Percentiles rank a stretch among this genome's conserved stretches.
phyloP scores from a whole-genome alignment of 2,113 vertebrate species.

The Corythornis cristatus region DNA sequence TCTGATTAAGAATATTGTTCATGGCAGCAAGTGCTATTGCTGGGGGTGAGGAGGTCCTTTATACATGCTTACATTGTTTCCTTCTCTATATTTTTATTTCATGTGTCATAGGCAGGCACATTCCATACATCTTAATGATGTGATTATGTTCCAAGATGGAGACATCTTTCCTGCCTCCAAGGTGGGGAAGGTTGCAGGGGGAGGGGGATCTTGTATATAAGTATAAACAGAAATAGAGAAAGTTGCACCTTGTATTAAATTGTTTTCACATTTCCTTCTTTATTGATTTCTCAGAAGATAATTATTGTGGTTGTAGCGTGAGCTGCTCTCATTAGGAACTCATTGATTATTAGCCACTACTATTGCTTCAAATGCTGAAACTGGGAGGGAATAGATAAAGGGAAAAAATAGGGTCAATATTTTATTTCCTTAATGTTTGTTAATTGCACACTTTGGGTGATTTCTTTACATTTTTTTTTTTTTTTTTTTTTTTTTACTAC shows the following conservation, averaged over 20 bases:
- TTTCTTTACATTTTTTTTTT: background rate
- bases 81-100: slow-evolving; percentile 47
- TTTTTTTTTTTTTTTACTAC: background rate
- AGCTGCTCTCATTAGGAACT: slow-evolving; percentile 68
- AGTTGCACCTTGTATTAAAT: slow-evolving; percentile 35
- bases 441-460: background rate
- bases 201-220: background rate
- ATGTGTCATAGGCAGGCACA: background rate
- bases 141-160: slow-evolving; percentile 54
- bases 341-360: slow-evolving; percentile 64
- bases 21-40: slow-evolving; percentile 15
- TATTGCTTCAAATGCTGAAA: slow-evolving; percentile 50
- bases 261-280: slow-evolving; percentile 52
- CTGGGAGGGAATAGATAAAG: background rate
- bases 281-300: slow-evolving; percentile 72
- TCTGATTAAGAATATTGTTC: slow-evolving; percentile 9
- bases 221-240: background rate
- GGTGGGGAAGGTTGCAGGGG: background rate
- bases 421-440: slow-evolving; percentile 8
- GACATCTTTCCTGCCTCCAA: background rate
- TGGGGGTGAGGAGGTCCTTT: background rate
- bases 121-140: slow-evolving; percentile 71
- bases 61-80: background rate
- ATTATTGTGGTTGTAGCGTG: slow-evolving; percentile 58
- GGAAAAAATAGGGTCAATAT: slow-evolving; percentile 20